Evolutionary conservation across 2,113 vertebrate species (phyloP), one percentile per base, ranked within the genome.

Genomic region (Vimba vimba): DNA sequence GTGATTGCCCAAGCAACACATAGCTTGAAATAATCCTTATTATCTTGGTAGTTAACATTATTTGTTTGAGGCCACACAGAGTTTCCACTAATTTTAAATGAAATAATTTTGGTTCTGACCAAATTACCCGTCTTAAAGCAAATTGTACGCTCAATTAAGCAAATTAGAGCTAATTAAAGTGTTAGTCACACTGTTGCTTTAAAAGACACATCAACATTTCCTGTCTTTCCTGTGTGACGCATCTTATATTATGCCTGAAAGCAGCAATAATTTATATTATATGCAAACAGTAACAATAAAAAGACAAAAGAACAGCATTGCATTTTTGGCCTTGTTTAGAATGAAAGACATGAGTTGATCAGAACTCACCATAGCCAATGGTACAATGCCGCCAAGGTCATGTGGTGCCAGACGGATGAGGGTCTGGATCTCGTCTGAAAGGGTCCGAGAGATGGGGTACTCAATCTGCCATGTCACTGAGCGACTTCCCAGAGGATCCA

Each of bases 391-490:
- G 6, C 95, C 96, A 62, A 99, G 94, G 90, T 98, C 97, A 89
- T 97, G 96, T 73, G 97, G 96, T 74, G 96, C 97, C 92, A 98
- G 89, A 87, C 95, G 96, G 91, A 99, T 96, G 90, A 97, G 93
- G 0, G 97, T 96, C 62, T 95, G 91, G 4, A 96, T 94, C 3
- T 95, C 92, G 30, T 94, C 95, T 0, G 94, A 94, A 64, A 93
- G 87, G 25, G 94, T 90, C 2, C 94, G 95, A 0, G 90, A 96
- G n/a, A 92, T 94, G 0, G 97, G 97, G 83, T 99, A 98, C 64
- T 99, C 98, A 91, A 98, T 96, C 94, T 99, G 97, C 98, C 98
- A 99, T 3, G 93, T 94, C 90, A 98, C 96, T 45, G 96, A 96
- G 85, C 97, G 95, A 0, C 94, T 95, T 64, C 96, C 96, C 0